A percentile compares a stretch with the other conserved stretches of the same genome.
Conservation (phyloP, 2,113 vertebrate species). For the Calonectris borealis region DNA sequence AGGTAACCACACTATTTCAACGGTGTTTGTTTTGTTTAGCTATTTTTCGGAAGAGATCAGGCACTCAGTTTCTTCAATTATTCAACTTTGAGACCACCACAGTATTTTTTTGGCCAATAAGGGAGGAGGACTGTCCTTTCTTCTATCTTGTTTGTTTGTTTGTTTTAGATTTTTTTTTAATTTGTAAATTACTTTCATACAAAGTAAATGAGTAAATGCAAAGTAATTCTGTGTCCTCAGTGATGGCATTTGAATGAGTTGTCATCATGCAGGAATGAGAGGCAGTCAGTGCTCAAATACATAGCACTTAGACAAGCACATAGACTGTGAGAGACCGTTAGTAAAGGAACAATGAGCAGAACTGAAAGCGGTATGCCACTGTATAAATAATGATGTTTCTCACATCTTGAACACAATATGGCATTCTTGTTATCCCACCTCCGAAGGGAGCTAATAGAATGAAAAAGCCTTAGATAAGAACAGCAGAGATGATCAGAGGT, state of each 20-base stretch:
- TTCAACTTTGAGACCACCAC: neutral
- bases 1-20: neutral
- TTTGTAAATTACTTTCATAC: neutral
- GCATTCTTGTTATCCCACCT: neutral
- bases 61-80: neutral
- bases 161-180: neutral
- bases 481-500: neutral
- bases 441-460: neutral
- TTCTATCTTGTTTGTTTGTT: neutral
- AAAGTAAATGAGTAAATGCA: neutral
- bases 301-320: neutral
- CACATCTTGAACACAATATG: neutral
- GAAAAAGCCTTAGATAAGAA: neutral
- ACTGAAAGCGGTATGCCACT: neutral
- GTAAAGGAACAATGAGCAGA: neutral
- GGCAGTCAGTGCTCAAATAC: neutral
- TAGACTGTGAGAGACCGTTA: neutral
- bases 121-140: neutral
- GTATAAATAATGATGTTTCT: neutral
- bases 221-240: neutral
- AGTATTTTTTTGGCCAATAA: neutral
- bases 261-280: neutral
- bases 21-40: neutral
- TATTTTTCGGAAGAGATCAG: neutral
- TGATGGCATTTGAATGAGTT: neutral